Evolutionary conservation across 2,888 invertebrate species (phyloP).

Genomic region (Caenorhabditis sp.): DNA sequence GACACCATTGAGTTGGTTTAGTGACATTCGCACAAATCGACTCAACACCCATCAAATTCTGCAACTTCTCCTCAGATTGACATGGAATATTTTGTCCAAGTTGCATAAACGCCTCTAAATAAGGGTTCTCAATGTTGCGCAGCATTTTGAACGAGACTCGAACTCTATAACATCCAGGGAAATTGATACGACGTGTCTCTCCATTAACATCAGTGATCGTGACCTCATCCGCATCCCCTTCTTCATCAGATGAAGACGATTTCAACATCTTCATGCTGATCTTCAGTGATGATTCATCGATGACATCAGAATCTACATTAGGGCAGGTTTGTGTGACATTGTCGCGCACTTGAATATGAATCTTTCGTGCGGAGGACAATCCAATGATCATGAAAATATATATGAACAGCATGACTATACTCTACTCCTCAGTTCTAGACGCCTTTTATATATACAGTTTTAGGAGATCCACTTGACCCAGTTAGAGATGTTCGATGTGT

Average conservation of each 20-base stretch:
- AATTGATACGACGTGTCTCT: conserved; percentile 46
- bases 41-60: conserved; percentile 33
- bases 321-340: conserved; percentile 54
- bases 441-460: not conserved
- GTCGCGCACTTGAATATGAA: conserved; percentile 47
- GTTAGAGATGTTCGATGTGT: too few relatives aligned
- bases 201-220: conserved; percentile 48
- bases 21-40: conserved; percentile 63
- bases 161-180: conserved; percentile 63
- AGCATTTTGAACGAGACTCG: conserved; percentile 56
- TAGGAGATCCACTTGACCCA: not conserved
- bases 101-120: conserved; percentile 63
- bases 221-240: conserved; percentile 32
- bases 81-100: conserved; percentile 63
- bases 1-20: conserved; percentile 55
- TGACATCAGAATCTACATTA: conserved; percentile 53
- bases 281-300: conserved; percentile 53
- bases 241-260: conserved; percentile 25
- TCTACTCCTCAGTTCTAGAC: not conserved
- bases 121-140: conserved; percentile 55
- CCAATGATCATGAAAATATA: not conserved
- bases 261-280: conserved; percentile 54
- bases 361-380: conserved; percentile 7
- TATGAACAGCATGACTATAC: not conserved
- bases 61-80: conserved; percentile 27